Percentiles rank a stretch among this genome's conserved stretches.
phyloP scores from a whole-genome alignment of 2,888 invertebrate genomes.

The Ormia ochracea region DNA sequence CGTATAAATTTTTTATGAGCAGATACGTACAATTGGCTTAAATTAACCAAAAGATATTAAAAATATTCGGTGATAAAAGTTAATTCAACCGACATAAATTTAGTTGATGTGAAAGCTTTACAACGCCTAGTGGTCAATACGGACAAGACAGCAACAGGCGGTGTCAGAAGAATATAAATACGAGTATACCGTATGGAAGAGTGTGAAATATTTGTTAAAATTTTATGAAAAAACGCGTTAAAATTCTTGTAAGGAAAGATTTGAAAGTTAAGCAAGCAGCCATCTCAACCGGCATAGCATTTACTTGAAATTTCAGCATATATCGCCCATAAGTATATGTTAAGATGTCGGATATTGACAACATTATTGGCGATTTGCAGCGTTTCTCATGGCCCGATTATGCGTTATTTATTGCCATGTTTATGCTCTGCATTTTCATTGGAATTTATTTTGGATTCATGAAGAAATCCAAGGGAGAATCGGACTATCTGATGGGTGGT shows the following conservation, averaged over 20 bases:
- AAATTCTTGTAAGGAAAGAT: slow-evolving; percentile 11
- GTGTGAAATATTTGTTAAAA: too few species aligned
- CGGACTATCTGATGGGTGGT: slow-evolving; percentile 88
- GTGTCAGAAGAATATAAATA: background rate
- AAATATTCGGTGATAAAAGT: slow-evolving; percentile 48
- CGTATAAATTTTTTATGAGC: slow-evolving; percentile 1
- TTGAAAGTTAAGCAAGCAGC: background rate
- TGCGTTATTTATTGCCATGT: slow-evolving; percentile 79
- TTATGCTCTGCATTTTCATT: slow-evolving; percentile 83
- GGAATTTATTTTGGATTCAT: slow-evolving; percentile 88
- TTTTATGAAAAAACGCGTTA: background rate
- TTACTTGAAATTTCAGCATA: background rate
- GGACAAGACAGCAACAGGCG: slow-evolving; percentile 2
- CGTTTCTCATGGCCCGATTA: slow-evolving; percentile 76
- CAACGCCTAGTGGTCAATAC: slow-evolving; percentile 27
- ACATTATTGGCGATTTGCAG: slow-evolving; percentile 73
- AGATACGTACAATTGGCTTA: slow-evolving; percentile 55
- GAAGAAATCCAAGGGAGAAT: slow-evolving; percentile 80
- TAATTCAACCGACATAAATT: slow-evolving; percentile 47
- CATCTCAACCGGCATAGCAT: slow-evolving; percentile 13
- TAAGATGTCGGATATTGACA: slow-evolving; percentile 74
- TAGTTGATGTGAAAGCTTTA: slow-evolving; percentile 55
- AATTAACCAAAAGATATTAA: slow-evolving; percentile 45
- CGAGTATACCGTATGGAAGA: background rate
- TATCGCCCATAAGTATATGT: background rate